Conservation (phyloP, 2,888 invertebrate species). For the Ochlodes sylvanus region DNA sequence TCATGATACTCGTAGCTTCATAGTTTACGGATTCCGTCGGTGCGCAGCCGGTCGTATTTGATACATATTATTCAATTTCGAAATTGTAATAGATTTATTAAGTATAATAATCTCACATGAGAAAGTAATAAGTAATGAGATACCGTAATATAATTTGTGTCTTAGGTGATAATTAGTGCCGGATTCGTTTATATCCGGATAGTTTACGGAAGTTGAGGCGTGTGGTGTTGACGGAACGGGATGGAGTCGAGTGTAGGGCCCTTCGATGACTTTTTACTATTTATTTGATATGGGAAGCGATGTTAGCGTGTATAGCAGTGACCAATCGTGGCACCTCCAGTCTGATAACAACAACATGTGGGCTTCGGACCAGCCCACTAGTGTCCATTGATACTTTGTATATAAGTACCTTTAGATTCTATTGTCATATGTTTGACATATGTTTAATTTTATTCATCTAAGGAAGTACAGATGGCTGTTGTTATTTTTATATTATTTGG, state of each 20-base stretch:
- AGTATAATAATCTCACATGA: conserved; percentile 80
- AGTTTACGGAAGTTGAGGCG: conserved; percentile 42
- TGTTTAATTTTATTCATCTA: conserved; percentile 85
- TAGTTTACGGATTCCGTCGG: conserved; percentile 76
- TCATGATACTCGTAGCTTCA: conserved; percentile 74
- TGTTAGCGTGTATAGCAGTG: conserved; percentile 59
- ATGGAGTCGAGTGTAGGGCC: conserved; percentile 43
- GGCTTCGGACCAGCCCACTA: conserved; percentile 60
- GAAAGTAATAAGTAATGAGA: conserved; percentile 76
- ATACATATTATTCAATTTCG: conserved; percentile 82
- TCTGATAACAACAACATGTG: conserved; percentile 61
- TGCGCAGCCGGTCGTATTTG: conserved; percentile 81
- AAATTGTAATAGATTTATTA: conserved; percentile 83
- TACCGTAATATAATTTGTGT: conserved; percentile 84
- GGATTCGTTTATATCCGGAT: conserved; percentile 78
- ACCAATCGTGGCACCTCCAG: conserved; percentile 78
- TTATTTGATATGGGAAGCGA: conserved; percentile 61
- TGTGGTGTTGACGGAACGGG: conserved; percentile 4
- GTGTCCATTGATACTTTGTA: conserved; percentile 75
- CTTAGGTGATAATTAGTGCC: conserved; percentile 82
- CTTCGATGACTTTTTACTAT: conserved; percentile 58
- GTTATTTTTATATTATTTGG: conserved; percentile 85
- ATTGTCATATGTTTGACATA: conserved; percentile 84
- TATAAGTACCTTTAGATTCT: conserved; percentile 82
- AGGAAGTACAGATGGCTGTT: conserved; percentile 85